Evolutionary conservation across 2,888 invertebrate species (phyloP).

Genomic region (Ectropis crepuscularia): DNA sequence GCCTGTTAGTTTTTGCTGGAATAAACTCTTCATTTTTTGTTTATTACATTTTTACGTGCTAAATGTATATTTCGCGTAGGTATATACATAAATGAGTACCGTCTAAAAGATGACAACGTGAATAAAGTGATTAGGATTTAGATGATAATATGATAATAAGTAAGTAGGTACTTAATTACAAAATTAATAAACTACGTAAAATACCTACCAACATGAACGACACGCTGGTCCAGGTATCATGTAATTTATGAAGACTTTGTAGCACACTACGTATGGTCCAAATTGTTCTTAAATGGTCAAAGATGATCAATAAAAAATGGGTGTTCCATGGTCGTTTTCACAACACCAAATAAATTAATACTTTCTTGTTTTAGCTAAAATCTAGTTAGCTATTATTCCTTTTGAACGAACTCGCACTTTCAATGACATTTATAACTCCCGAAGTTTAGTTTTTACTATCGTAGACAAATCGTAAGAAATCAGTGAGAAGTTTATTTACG

Average conservation of each 20-base stretch:
- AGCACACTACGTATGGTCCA: constrained; percentile 16
- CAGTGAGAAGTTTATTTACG: no score
- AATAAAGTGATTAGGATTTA: no score
- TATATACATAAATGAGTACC: no score
- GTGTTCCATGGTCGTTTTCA: constrained; percentile 34
- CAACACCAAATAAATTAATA: not conserved
- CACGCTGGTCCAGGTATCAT: constrained; percentile 3
- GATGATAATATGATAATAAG: no score
- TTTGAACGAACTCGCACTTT: constrained; percentile 1
- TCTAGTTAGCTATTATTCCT: constrained; percentile 2
- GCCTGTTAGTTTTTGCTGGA: no score
- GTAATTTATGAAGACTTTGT: not conserved
- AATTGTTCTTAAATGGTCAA: constrained; percentile 7
- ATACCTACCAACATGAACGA: constrained; percentile 8
- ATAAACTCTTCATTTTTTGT: no score
- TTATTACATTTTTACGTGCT: no score
- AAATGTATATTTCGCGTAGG: no score
- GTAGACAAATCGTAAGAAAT: no score
- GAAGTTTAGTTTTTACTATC: not conserved
- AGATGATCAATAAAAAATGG: constrained; percentile 19
- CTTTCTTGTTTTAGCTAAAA: not conserved
- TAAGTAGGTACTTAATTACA: no score
- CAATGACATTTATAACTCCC: not conserved
- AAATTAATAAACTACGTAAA: no score
- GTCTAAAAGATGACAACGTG: no score